Evolutionary conservation across 2,113 vertebrate species (phyloP).

Genomic region (Australoheros scitulus): DNA sequence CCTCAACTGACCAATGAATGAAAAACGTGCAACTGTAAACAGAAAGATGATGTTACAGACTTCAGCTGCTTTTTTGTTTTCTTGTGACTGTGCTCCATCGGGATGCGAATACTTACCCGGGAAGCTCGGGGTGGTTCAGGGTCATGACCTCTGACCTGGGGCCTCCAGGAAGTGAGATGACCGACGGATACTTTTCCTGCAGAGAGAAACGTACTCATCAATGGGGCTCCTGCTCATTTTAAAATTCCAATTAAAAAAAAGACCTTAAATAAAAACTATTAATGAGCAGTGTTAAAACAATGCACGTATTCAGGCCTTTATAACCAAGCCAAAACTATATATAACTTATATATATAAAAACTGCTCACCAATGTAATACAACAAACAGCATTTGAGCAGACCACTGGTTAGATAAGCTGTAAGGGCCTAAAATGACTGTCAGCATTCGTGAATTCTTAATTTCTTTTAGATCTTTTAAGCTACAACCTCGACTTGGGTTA

Average conservation of each 20-base stretch:
- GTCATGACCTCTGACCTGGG: constrained; percentile 66
- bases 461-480: too few relatives aligned
- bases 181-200: constrained; percentile 60
- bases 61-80: too few relatives aligned
- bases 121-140: constrained; percentile 61
- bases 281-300: neutral
- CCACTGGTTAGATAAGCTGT: too few relatives aligned
- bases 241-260: too few relatives aligned
- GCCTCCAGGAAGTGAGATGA: constrained; percentile 58
- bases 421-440: too few relatives aligned
- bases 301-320: neutral
- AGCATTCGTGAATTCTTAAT: too few relatives aligned
- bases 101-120: constrained; percentile 43
- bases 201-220: constrained; percentile 9
- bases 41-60: neutral
- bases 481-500: too few relatives aligned
- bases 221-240: neutral
- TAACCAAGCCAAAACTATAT: too few relatives aligned
- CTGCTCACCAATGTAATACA: too few relatives aligned
- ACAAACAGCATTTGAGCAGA: too few relatives aligned
- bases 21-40: constrained; percentile 41
- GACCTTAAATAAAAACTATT: neutral
- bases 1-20: constrained; percentile 60
- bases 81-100: neutral
- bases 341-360: too few relatives aligned